Conservation (phyloP, 2,888 invertebrate genomes). For the Vanessa cardui region DNA sequence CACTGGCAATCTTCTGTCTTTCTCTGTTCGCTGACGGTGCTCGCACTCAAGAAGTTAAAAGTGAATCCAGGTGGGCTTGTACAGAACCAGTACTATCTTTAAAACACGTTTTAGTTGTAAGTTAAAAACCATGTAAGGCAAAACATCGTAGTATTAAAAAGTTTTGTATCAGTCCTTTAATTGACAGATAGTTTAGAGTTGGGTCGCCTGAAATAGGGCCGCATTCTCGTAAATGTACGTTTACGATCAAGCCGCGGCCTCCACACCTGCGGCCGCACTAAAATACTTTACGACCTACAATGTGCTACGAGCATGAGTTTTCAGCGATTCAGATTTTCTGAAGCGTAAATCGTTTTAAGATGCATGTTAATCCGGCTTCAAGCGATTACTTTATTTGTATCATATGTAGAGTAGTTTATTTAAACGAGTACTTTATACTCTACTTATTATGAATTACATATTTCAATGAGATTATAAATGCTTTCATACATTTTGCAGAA, state of each 20-base stretch:
- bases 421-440: background rate
- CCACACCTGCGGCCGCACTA: conserved; percentile 72
- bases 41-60: no score
- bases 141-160: conserved; percentile 11
- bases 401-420: background rate
- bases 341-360: conserved; percentile 48
- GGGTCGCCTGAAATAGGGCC: conserved; percentile 13
- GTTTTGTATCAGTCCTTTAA: conserved; percentile 9
- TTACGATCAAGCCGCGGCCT: conserved; percentile 65
- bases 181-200: conserved; percentile 19
- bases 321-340: conserved; percentile 48
- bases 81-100: no score
- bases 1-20: no score
- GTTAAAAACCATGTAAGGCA: background rate
- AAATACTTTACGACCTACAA: conserved; percentile 68
- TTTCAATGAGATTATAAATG: no score
- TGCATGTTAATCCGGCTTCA: conserved; percentile 25
- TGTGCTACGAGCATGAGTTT: conserved; percentile 58
- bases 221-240: conserved; percentile 50
- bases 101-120: no score
- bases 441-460: background rate
- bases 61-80: no score
- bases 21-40: no score
- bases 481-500: no score
- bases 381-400: conserved; percentile 1